Percentiles rank a stretch among this genome's conserved stretches.
phyloP scores from a whole-genome alignment of 2,797 vertebrate genomes.

The Cygnus olor region DNA sequence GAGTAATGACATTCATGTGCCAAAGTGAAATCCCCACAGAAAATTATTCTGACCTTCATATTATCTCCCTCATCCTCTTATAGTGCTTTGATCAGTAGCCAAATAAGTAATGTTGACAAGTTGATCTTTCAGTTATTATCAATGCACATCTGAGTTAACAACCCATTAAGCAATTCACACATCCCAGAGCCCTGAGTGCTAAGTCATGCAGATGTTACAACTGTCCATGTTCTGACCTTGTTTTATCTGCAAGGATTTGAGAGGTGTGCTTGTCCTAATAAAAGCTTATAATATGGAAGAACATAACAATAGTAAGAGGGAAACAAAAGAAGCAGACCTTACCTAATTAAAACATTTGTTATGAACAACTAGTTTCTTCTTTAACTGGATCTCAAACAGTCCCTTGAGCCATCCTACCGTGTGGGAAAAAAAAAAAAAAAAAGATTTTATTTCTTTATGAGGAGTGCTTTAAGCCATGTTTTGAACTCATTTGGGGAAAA shows the following conservation, averaged over 20 bases:
- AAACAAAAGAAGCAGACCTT: neutral
- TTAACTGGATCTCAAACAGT: conserved; percentile 5
- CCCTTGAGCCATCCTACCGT: neutral
- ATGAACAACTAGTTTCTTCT: neutral
- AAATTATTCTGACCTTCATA: conserved; percentile 59
- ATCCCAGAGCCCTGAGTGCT: conserved; percentile 56
- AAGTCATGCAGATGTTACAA: conserved; percentile 58
- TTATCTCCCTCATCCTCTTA: conserved; percentile 40
- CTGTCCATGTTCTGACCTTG: conserved; percentile 54
- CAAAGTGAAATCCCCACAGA: conserved; percentile 13
- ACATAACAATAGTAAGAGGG: neutral
- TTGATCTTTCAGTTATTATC: conserved; percentile 68
- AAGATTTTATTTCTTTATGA: neutral
- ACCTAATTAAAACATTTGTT: conserved; percentile 15
- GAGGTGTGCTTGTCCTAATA: neutral
- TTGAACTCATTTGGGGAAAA: conserved; percentile 25
- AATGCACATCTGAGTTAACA: conserved; percentile 66
- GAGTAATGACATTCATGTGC: neutral
- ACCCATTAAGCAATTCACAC: conserved; percentile 66
- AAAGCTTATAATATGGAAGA: conserved; percentile 8
- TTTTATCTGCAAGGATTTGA: conserved; percentile 17
- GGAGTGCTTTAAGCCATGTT: conserved; percentile 27
- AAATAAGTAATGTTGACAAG: conserved; percentile 69
- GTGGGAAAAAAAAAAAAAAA: neutral
- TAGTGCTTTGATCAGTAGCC: conserved; percentile 49